These are phyloP conservation scores for Dipodomys spectabilis DNA, from an alignment of 2,113 vertebrate genomes.

Conservation along the genomic window DNA sequence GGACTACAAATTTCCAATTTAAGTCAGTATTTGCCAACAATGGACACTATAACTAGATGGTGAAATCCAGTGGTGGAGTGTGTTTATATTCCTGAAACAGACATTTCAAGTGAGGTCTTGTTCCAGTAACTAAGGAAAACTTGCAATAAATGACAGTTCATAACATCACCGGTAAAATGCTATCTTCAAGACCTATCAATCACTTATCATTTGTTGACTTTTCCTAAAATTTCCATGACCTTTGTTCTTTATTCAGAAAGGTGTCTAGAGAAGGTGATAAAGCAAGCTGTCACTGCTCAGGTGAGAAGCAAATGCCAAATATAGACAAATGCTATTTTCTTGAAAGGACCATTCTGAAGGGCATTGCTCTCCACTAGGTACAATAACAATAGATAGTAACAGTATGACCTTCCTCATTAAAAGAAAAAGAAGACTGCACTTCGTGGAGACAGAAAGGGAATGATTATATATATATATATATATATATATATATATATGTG, in stretches of 20 bases:
- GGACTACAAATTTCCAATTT: neutral
- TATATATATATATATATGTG: neutral
- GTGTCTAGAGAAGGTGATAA: conserved; percentile 9
- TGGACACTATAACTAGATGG: neutral
- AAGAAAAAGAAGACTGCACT: neutral
- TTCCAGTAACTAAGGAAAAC: neutral
- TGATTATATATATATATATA: neutral
- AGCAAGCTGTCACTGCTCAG: conserved; percentile 19
- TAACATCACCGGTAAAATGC: neutral
- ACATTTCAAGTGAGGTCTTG: neutral
- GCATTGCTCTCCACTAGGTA: neutral
- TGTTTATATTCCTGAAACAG: neutral
- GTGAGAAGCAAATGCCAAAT: conserved; percentile 34
- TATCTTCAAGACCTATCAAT: neutral
- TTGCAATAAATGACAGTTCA: conserved; percentile 21
- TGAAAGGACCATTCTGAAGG: conserved; percentile 39
- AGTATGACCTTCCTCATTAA: conserved; percentile 11
- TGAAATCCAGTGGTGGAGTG: neutral
- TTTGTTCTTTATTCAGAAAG: conserved; percentile 20
- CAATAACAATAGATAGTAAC: conserved; percentile 13
- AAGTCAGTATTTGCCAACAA: neutral
- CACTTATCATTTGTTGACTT: conserved; percentile 27
- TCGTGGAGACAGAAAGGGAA: neutral
- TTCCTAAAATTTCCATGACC: conserved; percentile 45
- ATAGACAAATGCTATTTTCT: conserved; percentile 43